Base-by-base conservation (phyloP, 1,140 invertebrate species). In the Aphelinus certus region DNA sequence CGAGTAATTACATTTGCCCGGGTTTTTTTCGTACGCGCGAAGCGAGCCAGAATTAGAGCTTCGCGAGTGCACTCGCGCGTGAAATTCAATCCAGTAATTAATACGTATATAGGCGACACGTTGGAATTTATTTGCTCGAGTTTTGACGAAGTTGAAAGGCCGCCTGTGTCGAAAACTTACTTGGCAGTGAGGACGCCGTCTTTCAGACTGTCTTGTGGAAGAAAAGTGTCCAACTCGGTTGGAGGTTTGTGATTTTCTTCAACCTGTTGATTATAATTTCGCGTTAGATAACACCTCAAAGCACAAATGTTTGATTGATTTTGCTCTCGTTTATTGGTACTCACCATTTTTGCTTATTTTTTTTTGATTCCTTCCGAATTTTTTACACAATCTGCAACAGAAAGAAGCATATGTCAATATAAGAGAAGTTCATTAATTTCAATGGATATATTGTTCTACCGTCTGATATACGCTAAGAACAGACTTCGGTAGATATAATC, bases 181-280 rank as follows among this genome's bases (percentile, higher is more conserved):
- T 86, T 87, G 43, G 79, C 77, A 47, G 81, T 73, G 10, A 87
- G 67, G 43, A 81, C 80, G 2, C 83, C 87, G 74, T 90, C 89
- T 71, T 86, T 86, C 26, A 81, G 74, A 48, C 83, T 83, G 80
- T 91, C 91, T 78, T 89, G 86, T 43, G 92, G 91, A 48, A 93
- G 82, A 77, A 93, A 93, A 68, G 91, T 91, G 76, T 93, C 91
- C 85, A 92, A 84, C 83, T 93, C 92, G 2, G 89, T 90, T 4
- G 88, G 81, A n/a, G 78, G 55, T 73, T 83, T 88, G 66, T 85
- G 84, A 70, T 70, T 75, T 26, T 75, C 67, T 66, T 70, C 67
- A 48, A 75, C 67, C 73, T 75, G n/a, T 1, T 43, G 57, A 60
- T 7, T 55, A 10, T 7, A 55, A 55, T 55, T 55, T 55, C 10